Conservation (phyloP, 1,140 invertebrate species). For the Trichonephila inaurata region DNA sequence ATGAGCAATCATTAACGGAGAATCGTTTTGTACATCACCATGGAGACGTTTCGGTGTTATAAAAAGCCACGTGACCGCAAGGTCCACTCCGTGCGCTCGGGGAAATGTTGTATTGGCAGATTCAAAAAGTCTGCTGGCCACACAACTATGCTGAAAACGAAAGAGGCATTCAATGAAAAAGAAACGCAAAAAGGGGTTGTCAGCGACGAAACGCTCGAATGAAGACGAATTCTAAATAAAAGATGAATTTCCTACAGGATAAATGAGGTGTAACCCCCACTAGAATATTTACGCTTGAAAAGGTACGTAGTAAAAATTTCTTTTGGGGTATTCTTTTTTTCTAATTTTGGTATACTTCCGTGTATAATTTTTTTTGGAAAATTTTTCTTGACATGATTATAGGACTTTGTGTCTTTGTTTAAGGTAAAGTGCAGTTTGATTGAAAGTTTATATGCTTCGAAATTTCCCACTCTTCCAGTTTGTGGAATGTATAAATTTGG, state of each 20-base stretch:
- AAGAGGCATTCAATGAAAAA: not conserved
- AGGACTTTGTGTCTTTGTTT: too few relatives aligned
- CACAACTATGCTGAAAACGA: too few relatives aligned
- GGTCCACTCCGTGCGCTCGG: not conserved
- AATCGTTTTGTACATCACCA: conserved; percentile 45
- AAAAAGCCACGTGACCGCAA: conserved; percentile 38
- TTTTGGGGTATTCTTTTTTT: not conserved
- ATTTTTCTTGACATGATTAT: too few relatives aligned
- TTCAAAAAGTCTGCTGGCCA: too few relatives aligned
- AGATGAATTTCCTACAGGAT: conserved; percentile 2
- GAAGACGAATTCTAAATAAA: conserved; percentile 24
- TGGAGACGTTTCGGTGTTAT: not conserved
- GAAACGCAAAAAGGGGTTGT: conserved; percentile 27
- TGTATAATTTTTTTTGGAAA: not conserved
- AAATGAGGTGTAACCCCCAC: not conserved
- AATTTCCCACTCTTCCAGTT: too few relatives aligned
- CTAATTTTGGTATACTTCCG: not conserved
- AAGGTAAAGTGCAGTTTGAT: too few relatives aligned
- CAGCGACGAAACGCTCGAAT: not conserved
- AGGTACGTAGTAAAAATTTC: not conserved
- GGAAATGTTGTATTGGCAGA: too few relatives aligned
- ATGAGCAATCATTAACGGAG: conserved; percentile 41
- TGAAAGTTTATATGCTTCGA: too few relatives aligned
- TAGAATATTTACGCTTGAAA: not conserved
- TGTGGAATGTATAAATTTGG: too few relatives aligned